Conservation (phyloP, 2,888 invertebrate species). For the Laspeyria flexula region DNA sequence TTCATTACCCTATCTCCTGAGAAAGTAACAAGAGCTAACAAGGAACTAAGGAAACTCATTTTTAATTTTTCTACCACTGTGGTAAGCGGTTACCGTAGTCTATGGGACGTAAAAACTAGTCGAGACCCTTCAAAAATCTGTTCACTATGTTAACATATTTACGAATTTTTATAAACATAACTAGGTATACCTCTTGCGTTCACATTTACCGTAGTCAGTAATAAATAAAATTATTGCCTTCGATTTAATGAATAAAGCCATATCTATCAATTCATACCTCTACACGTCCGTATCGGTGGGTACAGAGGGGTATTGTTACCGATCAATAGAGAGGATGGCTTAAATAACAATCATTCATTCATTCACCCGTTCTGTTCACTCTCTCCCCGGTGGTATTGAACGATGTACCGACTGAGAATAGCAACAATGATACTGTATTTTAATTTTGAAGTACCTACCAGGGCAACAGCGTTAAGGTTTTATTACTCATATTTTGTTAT, state of each 20-base stretch:
- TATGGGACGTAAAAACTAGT: too few species aligned
- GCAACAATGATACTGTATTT: conserved; percentile 6
- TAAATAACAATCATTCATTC: conserved; percentile 45
- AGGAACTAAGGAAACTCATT: too few species aligned
- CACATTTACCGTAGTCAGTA: too few species aligned
- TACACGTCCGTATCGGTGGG: conserved; percentile 5
- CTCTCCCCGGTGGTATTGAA: conserved; percentile 3
- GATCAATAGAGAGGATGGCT: conserved; percentile 45
- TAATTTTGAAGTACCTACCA: conserved; percentile 16
- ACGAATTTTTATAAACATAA: too few species aligned
- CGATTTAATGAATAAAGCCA: not conserved
- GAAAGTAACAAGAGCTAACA: too few species aligned
- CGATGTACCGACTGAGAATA: not conserved
- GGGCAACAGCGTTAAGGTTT: conserved; percentile 3
- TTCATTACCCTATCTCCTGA: too few species aligned
- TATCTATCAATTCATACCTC: not conserved
- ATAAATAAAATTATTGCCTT: too few species aligned
- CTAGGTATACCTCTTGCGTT: too few species aligned
- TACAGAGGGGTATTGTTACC: conserved; percentile 36
- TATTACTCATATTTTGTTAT: not conserved
- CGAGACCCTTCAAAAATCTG: too few species aligned
- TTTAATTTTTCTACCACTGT: too few species aligned
- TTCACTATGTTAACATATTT: too few species aligned
- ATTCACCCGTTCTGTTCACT: conserved; percentile 28
- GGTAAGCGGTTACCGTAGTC: too few species aligned